Conservation (phyloP, 2,888 invertebrate genomes). For the Lepidochrysops patricia region DNA sequence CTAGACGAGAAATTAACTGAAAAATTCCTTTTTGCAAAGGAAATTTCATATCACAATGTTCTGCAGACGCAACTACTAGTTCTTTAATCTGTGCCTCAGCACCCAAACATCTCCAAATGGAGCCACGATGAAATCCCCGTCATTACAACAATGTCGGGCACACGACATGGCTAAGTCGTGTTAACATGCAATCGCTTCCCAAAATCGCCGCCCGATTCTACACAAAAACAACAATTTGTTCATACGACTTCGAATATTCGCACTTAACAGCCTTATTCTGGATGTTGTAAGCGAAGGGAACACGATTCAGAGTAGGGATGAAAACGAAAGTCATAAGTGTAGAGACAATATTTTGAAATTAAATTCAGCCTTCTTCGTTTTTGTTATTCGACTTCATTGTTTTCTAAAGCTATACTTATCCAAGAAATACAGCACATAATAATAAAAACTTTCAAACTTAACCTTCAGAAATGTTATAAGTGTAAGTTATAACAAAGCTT, state of each 20-base stretch:
- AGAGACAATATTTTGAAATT: not conserved
- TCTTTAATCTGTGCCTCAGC: too few relatives aligned
- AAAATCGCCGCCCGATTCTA: constrained; percentile 30
- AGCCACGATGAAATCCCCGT: not conserved
- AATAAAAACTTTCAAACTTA: too few relatives aligned
- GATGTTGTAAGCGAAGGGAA: not conserved
- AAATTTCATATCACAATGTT: too few relatives aligned
- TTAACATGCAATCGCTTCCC: constrained; percentile 28
- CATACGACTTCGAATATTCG: constrained; percentile 5
- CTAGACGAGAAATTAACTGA: too few relatives aligned
- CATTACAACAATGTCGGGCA: not conserved
- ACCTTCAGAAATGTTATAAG: too few relatives aligned
- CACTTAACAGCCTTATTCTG: not conserved
- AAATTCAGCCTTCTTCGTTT: not conserved
- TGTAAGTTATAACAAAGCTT: too few relatives aligned
- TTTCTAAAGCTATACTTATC: too few relatives aligned
- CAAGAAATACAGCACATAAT: too few relatives aligned
- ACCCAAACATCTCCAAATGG: too few relatives aligned
- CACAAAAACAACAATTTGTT: constrained; percentile 31
- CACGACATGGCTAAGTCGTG: constrained; percentile 14
- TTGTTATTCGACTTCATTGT: too few relatives aligned
- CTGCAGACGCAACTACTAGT: too few relatives aligned
- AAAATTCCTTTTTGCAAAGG: too few relatives aligned
- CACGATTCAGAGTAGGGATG: not conserved
- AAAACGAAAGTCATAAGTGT: not conserved